Evolutionary conservation across 2,113 vertebrate species (phyloP).

Genomic region (Aegithalos caudatus): DNA sequence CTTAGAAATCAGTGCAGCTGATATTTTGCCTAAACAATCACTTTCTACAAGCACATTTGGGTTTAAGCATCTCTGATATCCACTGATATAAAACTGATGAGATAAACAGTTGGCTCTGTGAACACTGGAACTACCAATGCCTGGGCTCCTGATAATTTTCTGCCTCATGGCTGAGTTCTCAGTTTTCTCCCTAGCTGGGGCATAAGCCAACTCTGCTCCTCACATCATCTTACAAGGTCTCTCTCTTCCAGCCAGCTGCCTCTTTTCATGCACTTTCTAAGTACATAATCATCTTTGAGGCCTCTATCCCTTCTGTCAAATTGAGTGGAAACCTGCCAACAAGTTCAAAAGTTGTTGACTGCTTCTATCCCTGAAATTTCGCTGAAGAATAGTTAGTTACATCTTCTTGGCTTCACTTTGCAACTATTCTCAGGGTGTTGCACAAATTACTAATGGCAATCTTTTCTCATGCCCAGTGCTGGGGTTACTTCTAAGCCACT

Average conservation of each 20-base stretch:
- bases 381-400: neutral
- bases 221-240: neutral
- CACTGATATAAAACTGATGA: neutral
- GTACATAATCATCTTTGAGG: neutral
- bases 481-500: neutral
- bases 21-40: neutral
- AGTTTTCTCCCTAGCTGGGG: neutral
- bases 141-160: neutral
- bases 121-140: neutral
- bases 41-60: neutral
- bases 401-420: neutral
- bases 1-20: neutral
- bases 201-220: neutral
- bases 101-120: neutral
- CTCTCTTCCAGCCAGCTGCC: neutral
- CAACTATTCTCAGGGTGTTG: neutral
- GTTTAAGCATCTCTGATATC: neutral
- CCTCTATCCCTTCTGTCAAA: neutral
- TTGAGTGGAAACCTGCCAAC: neutral
- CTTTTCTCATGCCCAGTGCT: neutral
- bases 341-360: neutral
- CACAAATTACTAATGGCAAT: neutral
- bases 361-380: neutral
- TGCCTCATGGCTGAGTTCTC: neutral
- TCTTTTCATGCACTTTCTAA: neutral